phyloP scores from a whole-genome alignment of 2,888 invertebrate genomes.

The Epistrophe grossulariae region DNA sequence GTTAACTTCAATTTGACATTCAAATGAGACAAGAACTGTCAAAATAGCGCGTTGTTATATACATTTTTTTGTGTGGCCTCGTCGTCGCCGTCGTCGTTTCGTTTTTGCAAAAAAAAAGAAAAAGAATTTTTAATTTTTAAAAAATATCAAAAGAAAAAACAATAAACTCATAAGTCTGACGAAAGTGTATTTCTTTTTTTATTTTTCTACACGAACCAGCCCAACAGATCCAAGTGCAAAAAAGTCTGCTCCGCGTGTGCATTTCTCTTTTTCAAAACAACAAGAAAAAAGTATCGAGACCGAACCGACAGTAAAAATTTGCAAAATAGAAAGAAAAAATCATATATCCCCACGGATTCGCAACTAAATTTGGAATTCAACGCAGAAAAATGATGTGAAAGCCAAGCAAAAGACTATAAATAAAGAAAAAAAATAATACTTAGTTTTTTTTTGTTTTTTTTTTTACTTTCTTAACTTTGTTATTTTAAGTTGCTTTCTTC shows the following conservation, averaged over 20 bases:
- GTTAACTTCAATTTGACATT: constrained; percentile 44
- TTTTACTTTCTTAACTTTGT: constrained; percentile 25
- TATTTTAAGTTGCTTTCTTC: constrained; percentile 53
- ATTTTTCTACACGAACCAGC: constrained; percentile 67
- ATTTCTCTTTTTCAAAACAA: constrained; percentile 56
- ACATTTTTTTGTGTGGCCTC: constrained; percentile 77
- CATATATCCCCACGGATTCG: constrained; percentile 53
- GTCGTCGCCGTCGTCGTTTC: constrained; percentile 65
- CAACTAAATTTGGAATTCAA: constrained; percentile 66
- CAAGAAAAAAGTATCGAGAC: constrained; percentile 11
- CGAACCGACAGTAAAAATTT: constrained; percentile 19
- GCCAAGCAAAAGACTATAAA: constrained; percentile 56
- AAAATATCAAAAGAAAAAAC: constrained; percentile 64
- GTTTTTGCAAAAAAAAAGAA: constrained; percentile 63
- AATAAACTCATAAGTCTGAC: constrained; percentile 71
- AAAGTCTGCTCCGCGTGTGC: constrained; percentile 43
- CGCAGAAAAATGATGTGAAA: constrained; percentile 75
- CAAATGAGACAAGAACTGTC: constrained; percentile 70
- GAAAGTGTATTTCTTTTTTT: constrained; percentile 71
- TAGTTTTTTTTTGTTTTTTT: constrained; percentile 46
- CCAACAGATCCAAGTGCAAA: constrained; percentile 61
- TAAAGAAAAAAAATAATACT: constrained; percentile 59
- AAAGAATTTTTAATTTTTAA: constrained; percentile 70
- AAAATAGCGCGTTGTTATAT: constrained; percentile 77
- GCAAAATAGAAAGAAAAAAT: constrained; percentile 30